phyloP scores from a whole-genome alignment of 2,797 vertebrate genomes.

The Sphenopsis melanotis region DNA sequence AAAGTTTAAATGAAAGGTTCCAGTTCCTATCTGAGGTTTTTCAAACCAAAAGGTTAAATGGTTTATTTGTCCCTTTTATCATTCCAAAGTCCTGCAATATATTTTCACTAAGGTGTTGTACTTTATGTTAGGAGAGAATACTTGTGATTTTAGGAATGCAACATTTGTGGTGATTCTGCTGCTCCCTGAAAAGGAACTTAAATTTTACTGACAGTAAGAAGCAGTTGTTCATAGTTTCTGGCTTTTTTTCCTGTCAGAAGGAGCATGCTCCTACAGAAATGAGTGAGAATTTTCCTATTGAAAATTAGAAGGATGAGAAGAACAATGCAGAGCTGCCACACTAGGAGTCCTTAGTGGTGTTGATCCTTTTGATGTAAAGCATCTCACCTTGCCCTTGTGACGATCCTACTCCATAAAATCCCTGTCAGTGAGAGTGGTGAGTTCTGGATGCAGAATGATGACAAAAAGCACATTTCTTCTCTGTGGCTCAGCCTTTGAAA shows the following conservation, averaged over 20 bases:
- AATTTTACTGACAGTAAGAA: background rate
- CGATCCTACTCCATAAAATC: background rate
- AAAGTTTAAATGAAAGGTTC: background rate
- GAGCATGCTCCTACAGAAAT: background rate
- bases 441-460: background rate
- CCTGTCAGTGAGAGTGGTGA: background rate
- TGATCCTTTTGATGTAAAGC: background rate
- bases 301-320: background rate
- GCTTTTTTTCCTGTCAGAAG: background rate
- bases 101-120: background rate
- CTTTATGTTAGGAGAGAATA: background rate
- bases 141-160: background rate
- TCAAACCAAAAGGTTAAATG: background rate
- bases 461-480: background rate
- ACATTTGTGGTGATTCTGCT: background rate
- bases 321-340: background rate
- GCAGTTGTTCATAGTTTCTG: background rate
- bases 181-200: background rate
- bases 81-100: background rate
- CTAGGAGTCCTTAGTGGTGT: background rate
- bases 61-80: background rate
- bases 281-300: background rate
- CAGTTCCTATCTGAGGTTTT: background rate
- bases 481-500: background rate
- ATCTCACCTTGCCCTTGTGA: background rate